Evolutionary conservation across 2,888 invertebrate species (phyloP).

Genomic region (Chironomus riparius): DNA sequence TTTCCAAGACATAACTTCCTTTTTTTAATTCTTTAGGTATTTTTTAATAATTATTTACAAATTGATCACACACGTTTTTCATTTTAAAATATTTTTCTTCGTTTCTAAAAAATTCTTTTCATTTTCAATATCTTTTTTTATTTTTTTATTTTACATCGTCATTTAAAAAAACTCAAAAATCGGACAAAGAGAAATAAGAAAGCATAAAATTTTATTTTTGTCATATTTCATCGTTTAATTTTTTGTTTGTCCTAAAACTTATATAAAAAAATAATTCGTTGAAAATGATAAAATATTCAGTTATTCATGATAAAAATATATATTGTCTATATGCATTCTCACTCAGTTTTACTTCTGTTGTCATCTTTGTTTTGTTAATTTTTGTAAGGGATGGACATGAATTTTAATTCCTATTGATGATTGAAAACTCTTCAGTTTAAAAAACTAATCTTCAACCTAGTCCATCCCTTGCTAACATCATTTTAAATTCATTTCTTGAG

Average conservation of each 20-base stretch:
- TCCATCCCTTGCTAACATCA: no score
- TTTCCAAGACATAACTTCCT: neutral
- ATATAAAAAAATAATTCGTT: constrained; percentile 7
- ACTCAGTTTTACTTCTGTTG: neutral
- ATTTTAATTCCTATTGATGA: no score
- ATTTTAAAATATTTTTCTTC: neutral
- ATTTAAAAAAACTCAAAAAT: neutral
- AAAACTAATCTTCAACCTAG: no score
- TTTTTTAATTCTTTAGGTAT: neutral
- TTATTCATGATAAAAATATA: neutral
- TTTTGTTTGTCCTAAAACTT: neutral
- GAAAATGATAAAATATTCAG: constrained; percentile 2
- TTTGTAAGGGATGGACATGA: no score
- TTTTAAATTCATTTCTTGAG: no score
- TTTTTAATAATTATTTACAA: neutral
- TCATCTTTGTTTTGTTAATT: no score
- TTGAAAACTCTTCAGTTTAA: no score
- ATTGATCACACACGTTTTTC: constrained; percentile 9
- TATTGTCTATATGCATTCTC: neutral
- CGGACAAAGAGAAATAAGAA: neutral
- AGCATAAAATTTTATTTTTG: neutral
- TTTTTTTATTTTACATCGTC: neutral
- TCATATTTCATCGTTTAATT: neutral
- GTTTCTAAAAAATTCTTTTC: neutral
- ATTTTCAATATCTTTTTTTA: neutral